A percentile compares a stretch with the other conserved stretches of the same genome.
Evolutionary conservation across 2,888 invertebrate species (phyloP).

Genomic region (Poecilobothrus nobilitatus): DNA sequence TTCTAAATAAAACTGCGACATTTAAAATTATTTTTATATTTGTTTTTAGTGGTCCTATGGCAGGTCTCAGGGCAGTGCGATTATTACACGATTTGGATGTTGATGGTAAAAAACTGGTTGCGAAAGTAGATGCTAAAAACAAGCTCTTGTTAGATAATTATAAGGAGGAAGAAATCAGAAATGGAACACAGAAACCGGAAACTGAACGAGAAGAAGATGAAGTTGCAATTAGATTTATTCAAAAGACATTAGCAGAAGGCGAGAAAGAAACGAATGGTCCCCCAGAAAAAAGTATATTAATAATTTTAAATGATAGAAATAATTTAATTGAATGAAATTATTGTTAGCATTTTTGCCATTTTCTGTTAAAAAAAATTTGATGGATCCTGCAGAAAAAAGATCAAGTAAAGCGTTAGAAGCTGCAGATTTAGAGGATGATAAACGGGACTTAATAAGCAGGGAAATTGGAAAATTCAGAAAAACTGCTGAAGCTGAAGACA

Average conservation of each 20-base stretch:
- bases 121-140: conserved; percentile 95
- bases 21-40: not conserved
- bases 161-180: conserved; percentile 63
- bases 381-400: conserved; percentile 2
- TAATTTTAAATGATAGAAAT: not conserved
- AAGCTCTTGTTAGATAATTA: conserved; percentile 89
- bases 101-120: conserved; percentile 87
- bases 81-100: conserved; percentile 87
- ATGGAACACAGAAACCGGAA: conserved; percentile 48
- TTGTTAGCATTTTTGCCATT: conserved; percentile 16
- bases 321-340: not conserved
- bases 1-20: not conserved
- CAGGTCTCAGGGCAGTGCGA: conserved; percentile 87
- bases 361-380: conserved; percentile 4
- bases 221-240: conserved; percentile 65
- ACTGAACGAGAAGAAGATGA: conserved; percentile 54
- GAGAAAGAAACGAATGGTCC: conserved; percentile 30
- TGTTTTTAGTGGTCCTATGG: conserved; percentile 65
- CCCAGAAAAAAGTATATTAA: not conserved
- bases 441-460: conserved; percentile 88
- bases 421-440: conserved; percentile 91
- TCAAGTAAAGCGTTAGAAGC: conserved; percentile 51
- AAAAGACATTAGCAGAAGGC: conserved; percentile 74
- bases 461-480: conserved; percentile 97
- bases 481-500: conserved; percentile 53